Evolutionary conservation across 1,140 invertebrate genomes (phyloP).

Genomic region (Drosophila subpulchrella): DNA sequence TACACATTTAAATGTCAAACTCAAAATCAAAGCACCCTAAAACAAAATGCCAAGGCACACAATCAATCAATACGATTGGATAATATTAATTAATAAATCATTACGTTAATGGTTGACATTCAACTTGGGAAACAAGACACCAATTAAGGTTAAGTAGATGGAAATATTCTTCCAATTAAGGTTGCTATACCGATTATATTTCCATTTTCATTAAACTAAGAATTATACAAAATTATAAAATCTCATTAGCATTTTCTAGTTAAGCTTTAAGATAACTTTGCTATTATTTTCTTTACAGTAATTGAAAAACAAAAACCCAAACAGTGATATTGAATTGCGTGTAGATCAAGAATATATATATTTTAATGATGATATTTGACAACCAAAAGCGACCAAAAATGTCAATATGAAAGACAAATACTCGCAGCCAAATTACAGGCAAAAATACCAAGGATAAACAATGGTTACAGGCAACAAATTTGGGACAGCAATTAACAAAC

Average conservation of each 20-base stretch:
- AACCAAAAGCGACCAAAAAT: neutral
- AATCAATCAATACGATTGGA: neutral
- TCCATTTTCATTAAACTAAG: too few species aligned
- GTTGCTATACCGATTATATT: neutral
- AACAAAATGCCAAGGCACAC: neutral
- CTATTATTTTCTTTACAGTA: neutral
- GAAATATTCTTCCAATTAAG: neutral
- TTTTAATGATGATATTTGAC: conserved; percentile 1
- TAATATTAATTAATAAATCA: conserved; percentile 4
- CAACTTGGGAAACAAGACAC: neutral
- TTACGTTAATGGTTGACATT: conserved; percentile 1
- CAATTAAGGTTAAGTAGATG: neutral
- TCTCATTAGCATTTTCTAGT: neutral
- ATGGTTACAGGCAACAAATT: conserved; percentile 3
- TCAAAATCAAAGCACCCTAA: neutral
- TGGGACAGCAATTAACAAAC: conserved; percentile 30
- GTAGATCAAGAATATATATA: neutral
- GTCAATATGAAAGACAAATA: neutral
- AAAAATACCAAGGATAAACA: neutral
- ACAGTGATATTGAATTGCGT: neutral
- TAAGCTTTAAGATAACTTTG: neutral
- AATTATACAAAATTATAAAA: too few species aligned
- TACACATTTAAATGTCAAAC: conserved; percentile 4
- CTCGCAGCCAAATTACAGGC: conserved; percentile 5
- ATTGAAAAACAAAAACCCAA: neutral